Conservation (phyloP, 2,797 vertebrate species). For the Aythya fuligula region DNA sequence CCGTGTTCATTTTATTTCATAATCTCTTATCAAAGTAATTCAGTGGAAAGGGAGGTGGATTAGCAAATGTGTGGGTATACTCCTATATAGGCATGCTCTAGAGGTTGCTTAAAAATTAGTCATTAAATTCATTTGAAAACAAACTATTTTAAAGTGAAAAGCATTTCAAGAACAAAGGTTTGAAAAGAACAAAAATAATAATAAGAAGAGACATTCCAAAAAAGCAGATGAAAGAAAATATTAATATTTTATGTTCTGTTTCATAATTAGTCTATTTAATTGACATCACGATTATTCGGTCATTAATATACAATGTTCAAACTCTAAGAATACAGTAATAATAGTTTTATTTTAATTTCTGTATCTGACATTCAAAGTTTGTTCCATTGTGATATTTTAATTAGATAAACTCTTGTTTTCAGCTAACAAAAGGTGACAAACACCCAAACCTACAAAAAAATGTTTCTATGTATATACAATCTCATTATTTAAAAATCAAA, state of each 20-base stretch:
- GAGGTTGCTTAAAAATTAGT: neutral
- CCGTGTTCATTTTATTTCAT: neutral
- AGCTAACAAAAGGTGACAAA: neutral
- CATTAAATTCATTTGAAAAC: neutral
- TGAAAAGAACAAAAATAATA: neutral
- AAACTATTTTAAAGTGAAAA: neutral
- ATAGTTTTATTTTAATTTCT: neutral
- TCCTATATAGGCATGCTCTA: neutral
- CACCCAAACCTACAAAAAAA: neutral
- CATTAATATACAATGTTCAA: neutral
- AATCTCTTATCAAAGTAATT: neutral
- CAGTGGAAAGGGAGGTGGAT: neutral
- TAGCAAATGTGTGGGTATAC: neutral
- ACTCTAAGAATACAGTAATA: neutral
- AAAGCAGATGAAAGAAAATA: neutral
- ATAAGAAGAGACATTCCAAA: neutral
- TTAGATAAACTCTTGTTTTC: neutral
- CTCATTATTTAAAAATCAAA: neutral
- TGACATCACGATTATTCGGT: neutral
- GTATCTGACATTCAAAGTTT: neutral
- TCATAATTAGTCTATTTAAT: conserved; percentile 1
- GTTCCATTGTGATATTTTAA: neutral
- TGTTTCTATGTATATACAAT: neutral
- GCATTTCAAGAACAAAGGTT: neutral
- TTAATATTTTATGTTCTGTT: conserved; percentile 12